Evolutionary conservation across 2,888 invertebrate genomes (phyloP), one percentile per base, ranked within the genome.

Genomic region (Acrobasis consociella): DNA sequence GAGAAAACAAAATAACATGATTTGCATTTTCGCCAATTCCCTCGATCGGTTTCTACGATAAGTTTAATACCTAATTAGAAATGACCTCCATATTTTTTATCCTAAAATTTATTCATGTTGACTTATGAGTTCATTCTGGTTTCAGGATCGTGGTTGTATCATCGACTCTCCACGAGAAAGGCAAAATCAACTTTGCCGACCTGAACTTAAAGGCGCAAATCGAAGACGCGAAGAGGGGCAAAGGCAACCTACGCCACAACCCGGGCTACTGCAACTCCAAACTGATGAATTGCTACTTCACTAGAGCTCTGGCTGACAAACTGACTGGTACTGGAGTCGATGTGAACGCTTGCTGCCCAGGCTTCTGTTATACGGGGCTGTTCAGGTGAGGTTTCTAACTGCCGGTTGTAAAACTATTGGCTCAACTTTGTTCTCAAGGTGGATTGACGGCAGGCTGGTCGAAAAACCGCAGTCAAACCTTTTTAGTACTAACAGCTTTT

Each of bases 311-410:
- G 49, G 94, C 96, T 0, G 93, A 92, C 62, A 89, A 93, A 68
- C 78, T 93, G 8, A 84, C 89, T 70, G 91, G 93, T 15, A 89
- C 86, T 0, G 94, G 94, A 0, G 90, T 96, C 16, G 94, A 94
- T 70, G 94, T 95, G 0, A 95, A 95, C 72, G 93, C 94, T 37
- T 93, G 95, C 67, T 97, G 96, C 74, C 97, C 97, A 0, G 97
- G 97, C 9, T 96, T 96, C 89, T 95, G 96, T 55, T 95, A 95
- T 72, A 97, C 97, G 0, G 95, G 95, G 67, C 86, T 97, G 58
- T 96, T 96, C 77, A 94, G 96, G 86, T 93, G 94, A 50, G 60
- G n/a, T 38, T 38, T 5, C 9, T 53, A 53, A 11, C 9, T 31
- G 13, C 9, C 22, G 22, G 22, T 22, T n/a, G 22, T 22, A 22